A percentile compares a stretch with the other conserved stretches of the same genome.
These are phyloP conservation scores for Gymnothorax javanicus DNA, from an alignment of 2,797 vertebrate species.

Conservation along the genomic window DNA sequence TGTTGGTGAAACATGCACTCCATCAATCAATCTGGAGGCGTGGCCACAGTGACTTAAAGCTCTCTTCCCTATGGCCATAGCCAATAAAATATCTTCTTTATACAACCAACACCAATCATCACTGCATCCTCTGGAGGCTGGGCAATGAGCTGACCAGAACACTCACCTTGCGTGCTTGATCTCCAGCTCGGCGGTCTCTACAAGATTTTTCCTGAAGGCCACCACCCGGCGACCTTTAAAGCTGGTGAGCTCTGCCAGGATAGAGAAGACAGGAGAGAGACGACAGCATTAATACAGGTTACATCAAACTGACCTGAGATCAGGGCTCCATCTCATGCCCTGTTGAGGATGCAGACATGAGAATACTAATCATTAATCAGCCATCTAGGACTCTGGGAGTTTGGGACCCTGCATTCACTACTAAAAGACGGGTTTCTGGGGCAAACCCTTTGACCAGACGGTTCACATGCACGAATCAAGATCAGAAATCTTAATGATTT, in stretches of 20 bases:
- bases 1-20: no score
- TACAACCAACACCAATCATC: no score
- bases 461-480: no score
- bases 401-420: background rate
- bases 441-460: no score
- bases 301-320: background rate
- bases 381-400: background rate
- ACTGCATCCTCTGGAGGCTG: background rate
- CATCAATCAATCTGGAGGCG: no score
- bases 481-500: no score
- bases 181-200: constrained; percentile 97
- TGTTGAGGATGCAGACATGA: background rate
- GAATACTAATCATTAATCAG: background rate
- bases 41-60: no score
- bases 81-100: background rate
- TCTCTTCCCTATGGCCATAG: no score
- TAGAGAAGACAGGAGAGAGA: background rate
- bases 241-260: constrained; percentile 80
- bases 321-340: background rate
- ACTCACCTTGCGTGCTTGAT: constrained; percentile 96
- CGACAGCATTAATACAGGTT: background rate
- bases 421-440: background rate
- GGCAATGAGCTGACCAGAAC: background rate
- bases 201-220: constrained; percentile 94
- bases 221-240: constrained; percentile 91